Evolutionary conservation across 2,888 invertebrate species (phyloP), one percentile per base, ranked within the genome.

Genomic region (Xiphydria camelus): DNA sequence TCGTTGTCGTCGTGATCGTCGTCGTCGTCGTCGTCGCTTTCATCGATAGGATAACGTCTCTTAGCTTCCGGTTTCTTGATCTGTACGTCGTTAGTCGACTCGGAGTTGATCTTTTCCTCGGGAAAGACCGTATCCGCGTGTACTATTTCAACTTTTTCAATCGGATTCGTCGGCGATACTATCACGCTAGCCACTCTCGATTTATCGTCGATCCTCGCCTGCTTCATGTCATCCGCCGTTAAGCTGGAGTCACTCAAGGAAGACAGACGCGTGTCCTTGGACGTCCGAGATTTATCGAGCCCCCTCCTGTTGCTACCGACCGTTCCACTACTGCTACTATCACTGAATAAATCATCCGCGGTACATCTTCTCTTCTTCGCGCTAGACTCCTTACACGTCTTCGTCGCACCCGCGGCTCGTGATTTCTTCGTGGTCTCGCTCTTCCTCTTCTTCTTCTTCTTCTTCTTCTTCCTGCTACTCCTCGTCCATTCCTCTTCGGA

Each of bases 331-430:
- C 29, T 49, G 17, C 14, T 18, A n/a, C 36, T 35, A 17, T 14
- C 25, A 7, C 19, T 29, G 4, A 25, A 29, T 3, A 25, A 46
- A 17, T 53, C 47, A 1, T 46, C 41, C n/a, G 45, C 43, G 4
- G 42, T 21, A 26, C 47, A 50, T n/a, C 35, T 48, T 5, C 23
- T 47, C 20, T 60, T 49, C 15, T 32, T 41, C 21, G 52, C 59
- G 4, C 49, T 40, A 6, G 51, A 29, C 12, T 60, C 53, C 15
- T 41, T 51, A 17, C 49, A 47, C 42, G 50, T n/a, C n/a, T n/a
- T n/a, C n/a, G n/a, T n/a, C 51, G 5, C 45, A 45, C n/a, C 4
- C 7, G 14, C 45, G 4, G 45, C 33, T 3, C 41, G 42, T 32
- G 46, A 57, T 6, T 32, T 41, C 6, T 40, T 48, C 18, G 23